Conservation (phyloP, 2,113 vertebrate genomes). For the Aptenodytes forsteri region DNA sequence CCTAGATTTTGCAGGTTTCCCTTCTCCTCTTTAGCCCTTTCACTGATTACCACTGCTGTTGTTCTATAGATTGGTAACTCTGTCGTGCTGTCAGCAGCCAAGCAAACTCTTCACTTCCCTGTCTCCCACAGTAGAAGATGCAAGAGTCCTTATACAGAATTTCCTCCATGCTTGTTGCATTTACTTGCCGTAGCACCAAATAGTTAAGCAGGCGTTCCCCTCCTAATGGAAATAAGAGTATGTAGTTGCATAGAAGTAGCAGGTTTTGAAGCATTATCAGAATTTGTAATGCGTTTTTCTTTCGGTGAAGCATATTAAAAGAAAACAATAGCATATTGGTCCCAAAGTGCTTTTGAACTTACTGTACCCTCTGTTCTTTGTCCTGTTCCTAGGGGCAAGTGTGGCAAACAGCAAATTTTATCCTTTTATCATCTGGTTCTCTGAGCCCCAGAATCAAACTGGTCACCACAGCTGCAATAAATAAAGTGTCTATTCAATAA, state of each 20-base stretch:
- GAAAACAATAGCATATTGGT: constrained; percentile 33
- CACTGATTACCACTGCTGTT: not conserved
- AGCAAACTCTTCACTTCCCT: not conserved
- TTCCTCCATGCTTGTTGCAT: not conserved
- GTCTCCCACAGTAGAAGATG: not conserved
- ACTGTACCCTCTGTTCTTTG: not conserved
- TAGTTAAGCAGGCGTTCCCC: not conserved
- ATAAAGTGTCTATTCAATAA: constrained; percentile 70
- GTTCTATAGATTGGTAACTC: not conserved
- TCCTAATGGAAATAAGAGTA: not conserved
- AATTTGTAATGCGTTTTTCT: constrained; percentile 26
- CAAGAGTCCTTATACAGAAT: not conserved
- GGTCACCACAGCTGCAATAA: constrained; percentile 72
- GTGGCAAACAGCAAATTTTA: constrained; percentile 14
- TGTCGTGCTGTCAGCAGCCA: not conserved
- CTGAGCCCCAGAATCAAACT: constrained; percentile 56
- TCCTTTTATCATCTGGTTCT: constrained; percentile 58
- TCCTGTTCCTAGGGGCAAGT: constrained; percentile 24
- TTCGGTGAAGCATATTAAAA: constrained; percentile 24
- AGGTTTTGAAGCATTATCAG: constrained; percentile 22
- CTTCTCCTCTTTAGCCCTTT: not conserved
- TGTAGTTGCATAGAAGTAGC: not conserved
- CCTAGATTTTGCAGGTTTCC: not conserved
- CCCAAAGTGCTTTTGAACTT: constrained; percentile 27
- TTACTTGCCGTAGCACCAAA: not conserved